These are phyloP conservation scores for Pollimyrus isidori DNA, from an alignment of 2,113 vertebrate genomes.

Conservation along the genomic window DNA sequence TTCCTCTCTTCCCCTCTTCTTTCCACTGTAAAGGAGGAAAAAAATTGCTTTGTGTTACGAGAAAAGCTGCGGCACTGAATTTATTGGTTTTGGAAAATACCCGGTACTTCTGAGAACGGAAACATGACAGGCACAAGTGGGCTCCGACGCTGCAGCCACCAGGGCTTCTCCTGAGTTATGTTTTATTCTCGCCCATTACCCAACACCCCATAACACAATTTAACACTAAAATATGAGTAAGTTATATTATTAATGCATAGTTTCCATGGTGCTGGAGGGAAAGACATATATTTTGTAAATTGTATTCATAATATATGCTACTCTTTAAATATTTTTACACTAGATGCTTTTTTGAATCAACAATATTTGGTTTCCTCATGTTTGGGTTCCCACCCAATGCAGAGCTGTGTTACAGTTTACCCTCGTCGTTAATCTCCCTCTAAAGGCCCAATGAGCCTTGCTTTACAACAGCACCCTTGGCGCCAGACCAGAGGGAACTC, in stretches of 20 bases:
- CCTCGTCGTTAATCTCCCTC: neutral
- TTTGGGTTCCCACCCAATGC: neutral
- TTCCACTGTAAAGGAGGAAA: constrained; percentile 7
- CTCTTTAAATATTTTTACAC: neutral
- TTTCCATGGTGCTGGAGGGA: neutral
- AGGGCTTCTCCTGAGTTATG: neutral
- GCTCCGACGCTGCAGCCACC: neutral
- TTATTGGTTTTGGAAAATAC: neutral
- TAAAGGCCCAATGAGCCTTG: neutral
- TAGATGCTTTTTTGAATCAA: neutral
- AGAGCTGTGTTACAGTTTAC: neutral
- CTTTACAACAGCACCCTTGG: neutral
- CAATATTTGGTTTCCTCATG: neutral
- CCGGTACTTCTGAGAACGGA: neutral
- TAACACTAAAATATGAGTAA: neutral
- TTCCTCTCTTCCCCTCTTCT: constrained; percentile 19
- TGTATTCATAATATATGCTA: neutral
- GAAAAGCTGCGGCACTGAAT: neutral
- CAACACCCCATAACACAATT: neutral
- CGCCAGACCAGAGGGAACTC: neutral
- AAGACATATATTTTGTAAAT: neutral
- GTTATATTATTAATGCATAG: neutral
- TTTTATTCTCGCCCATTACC: neutral
- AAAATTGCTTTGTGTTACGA: neutral
- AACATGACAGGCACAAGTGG: neutral